Percentiles rank a stretch among this genome's conserved stretches.
Conservation (phyloP, 2,888 invertebrate species). For the Lepidocyrtoides sp. region DNA sequence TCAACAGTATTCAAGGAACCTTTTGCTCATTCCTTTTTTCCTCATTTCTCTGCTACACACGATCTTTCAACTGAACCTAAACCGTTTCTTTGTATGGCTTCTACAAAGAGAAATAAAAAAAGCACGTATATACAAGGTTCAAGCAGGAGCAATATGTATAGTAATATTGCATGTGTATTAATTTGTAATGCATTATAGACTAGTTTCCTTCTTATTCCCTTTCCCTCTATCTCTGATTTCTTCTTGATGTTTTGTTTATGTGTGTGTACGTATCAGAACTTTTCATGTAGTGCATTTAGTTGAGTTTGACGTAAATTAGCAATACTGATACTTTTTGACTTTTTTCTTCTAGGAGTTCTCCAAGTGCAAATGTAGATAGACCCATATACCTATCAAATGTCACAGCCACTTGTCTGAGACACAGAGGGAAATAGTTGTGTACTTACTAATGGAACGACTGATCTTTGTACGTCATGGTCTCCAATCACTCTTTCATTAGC, state of each 20-base stretch:
- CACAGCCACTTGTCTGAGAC: background rate
- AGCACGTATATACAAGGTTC: background rate
- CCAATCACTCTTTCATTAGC: slow-evolving; percentile 66
- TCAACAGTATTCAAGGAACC: slow-evolving; percentile 1
- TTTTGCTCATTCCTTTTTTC: slow-evolving; percentile 22
- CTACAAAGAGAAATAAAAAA: too few species aligned
- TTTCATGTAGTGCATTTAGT: slow-evolving; percentile 53
- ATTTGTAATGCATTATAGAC: slow-evolving; percentile 17
- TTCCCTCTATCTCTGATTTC: background rate
- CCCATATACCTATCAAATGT: background rate
- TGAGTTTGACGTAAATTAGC: slow-evolving; percentile 60
- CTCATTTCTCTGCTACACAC: slow-evolving; percentile 25
- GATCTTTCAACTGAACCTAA: background rate
- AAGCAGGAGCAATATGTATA: too few species aligned
- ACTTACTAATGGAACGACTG: background rate
- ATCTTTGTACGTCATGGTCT: slow-evolving; percentile 39
- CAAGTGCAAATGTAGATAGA: slow-evolving; percentile 1
- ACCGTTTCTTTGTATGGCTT: background rate
- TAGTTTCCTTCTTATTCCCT: background rate
- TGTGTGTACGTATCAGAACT: background rate
- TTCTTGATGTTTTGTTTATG: background rate
- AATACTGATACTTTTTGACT: slow-evolving; percentile 10
- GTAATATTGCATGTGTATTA: slow-evolving; percentile 4
- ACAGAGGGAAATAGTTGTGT: background rate
- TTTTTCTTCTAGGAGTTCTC: background rate